phyloP scores from a whole-genome alignment of 2,888 invertebrate genomes.

The Drosophila subsilvestris region DNA sequence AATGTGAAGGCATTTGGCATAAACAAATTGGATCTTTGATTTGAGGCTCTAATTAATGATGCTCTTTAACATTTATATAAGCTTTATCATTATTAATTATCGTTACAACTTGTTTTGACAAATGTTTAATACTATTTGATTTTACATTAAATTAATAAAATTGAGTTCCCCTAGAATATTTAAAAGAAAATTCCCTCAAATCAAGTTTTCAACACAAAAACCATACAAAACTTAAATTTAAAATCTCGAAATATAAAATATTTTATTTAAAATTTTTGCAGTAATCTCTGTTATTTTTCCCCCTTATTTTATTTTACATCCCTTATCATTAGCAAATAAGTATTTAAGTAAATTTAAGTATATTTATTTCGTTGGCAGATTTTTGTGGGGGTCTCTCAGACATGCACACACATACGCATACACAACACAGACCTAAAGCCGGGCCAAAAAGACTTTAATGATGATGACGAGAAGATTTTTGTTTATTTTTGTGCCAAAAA shows the following conservation, averaged over 20 bases:
- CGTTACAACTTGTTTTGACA: background rate
- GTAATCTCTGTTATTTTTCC: slow-evolving; percentile 10
- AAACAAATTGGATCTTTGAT: background rate
- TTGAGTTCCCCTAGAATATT: background rate
- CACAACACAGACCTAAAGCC: slow-evolving; percentile 28
- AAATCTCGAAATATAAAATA: no score
- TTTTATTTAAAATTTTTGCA: no score
- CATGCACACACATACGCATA: slow-evolving; percentile 1
- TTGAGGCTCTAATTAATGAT: slow-evolving; percentile 11
- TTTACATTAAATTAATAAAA: no score
- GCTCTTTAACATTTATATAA: slow-evolving; percentile 1
- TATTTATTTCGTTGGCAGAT: slow-evolving; percentile 12
- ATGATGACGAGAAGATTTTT: slow-evolving; percentile 68
- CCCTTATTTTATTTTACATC: background rate
- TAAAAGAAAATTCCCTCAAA: no score
- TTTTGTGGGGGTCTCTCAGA: slow-evolving; percentile 35
- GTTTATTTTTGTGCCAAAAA: slow-evolving; percentile 57
- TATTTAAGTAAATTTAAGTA: slow-evolving; percentile 22
- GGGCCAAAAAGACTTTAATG: slow-evolving; percentile 59
- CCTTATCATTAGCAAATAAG: slow-evolving; percentile 21
- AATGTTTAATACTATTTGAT: background rate
- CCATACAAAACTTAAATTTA: no score
- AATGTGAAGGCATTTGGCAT: background rate
- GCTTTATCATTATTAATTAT: background rate
- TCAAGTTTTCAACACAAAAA: no score